Conservation (phyloP, 2,113 vertebrate species). For the Promerops cafer region DNA sequence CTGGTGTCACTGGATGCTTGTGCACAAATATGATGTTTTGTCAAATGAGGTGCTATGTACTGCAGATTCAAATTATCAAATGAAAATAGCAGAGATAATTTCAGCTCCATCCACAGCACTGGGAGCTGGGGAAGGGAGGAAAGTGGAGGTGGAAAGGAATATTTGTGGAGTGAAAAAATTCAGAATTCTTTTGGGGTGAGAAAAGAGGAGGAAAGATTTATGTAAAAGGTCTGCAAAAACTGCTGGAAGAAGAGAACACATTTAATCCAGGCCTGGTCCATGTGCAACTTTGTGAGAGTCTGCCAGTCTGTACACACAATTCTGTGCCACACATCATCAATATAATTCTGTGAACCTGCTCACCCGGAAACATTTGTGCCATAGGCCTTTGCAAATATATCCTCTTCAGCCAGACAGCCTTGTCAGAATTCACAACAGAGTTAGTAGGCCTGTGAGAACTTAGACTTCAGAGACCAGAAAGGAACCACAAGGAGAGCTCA, state of each 20-base stretch:
- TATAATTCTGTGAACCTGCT: neutral
- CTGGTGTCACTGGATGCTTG: neutral
- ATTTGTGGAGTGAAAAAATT: constrained; percentile 7
- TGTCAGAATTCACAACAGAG: rapidly evolving
- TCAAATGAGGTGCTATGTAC: constrained; percentile 8
- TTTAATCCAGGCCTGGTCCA: neutral
- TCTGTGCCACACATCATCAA: neutral
- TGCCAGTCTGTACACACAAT: neutral
- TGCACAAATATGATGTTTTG: neutral
- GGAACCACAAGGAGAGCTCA: neutral
- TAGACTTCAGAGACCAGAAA: neutral
- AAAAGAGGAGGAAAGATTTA: neutral
- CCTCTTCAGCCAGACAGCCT: neutral
- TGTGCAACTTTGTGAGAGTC: neutral
- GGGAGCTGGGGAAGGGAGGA: neutral
- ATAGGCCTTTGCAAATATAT: neutral
- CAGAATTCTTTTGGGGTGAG: neutral
- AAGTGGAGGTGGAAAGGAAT: constrained; percentile 24
- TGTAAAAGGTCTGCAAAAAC: neutral
- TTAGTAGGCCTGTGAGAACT: neutral
- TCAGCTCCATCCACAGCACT: neutral
- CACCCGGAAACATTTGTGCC: neutral
- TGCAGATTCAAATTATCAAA: neutral
- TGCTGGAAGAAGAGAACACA: neutral
- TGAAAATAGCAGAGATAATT: constrained; percentile 37